Evolutionary conservation across 2,797 vertebrate species (phyloP).

Genomic region (Schizothorax lantsangensis): DNA sequence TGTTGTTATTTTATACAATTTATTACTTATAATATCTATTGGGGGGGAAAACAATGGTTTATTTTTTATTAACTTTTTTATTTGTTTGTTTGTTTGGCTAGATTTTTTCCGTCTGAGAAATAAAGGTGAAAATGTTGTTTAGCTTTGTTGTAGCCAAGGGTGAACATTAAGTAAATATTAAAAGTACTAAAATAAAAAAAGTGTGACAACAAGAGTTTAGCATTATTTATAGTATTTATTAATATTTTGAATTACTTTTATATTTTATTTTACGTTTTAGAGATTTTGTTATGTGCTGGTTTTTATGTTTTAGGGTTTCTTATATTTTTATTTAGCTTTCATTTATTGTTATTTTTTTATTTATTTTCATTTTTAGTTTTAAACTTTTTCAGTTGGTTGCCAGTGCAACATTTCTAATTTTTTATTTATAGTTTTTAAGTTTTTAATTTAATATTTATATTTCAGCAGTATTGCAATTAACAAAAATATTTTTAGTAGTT

Average conservation of each 20-base stretch:
- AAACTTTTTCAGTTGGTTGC: neutral
- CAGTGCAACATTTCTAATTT: neutral
- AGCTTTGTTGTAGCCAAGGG: neutral
- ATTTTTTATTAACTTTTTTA: too few species aligned
- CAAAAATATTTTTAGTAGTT: neutral
- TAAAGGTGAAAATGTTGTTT: neutral
- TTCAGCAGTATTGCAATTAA: neutral
- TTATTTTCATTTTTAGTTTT: neutral
- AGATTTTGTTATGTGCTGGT: neutral
- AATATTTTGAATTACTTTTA: neutral
- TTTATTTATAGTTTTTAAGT: too few species aligned
- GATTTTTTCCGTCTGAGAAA: neutral
- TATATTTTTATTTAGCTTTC: neutral
- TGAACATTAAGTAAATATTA: neutral
- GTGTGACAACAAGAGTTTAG: neutral
- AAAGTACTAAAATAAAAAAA: neutral
- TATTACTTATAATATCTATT: neutral
- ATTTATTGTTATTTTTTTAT: neutral
- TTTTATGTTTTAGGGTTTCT: neutral
- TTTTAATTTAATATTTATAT: neutral
- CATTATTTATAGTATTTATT: neutral
- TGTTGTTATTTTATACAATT: neutral
- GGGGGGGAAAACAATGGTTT: neutral
- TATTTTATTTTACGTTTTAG: neutral
- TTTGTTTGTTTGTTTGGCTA: too few species aligned